Evolutionary conservation across 1,140 invertebrate genomes (phyloP), one percentile per base, ranked within the genome.

Genomic region (Leptopilina clavipes): DNA sequence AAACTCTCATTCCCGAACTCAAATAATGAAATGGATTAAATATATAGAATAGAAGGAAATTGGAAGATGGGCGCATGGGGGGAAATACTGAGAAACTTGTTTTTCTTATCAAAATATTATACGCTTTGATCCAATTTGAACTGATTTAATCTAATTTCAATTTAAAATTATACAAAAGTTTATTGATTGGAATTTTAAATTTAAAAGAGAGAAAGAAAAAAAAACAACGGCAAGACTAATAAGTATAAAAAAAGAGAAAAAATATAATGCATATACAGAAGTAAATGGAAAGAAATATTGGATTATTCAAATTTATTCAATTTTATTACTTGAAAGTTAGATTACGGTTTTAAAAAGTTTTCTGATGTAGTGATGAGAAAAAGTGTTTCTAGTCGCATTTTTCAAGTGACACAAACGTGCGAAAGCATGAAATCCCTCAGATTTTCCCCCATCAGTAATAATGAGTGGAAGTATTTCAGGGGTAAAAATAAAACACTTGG

Each of bases 351-450:
- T 31, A 31, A 52, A 52, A 17, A 52, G 48, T 52, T 14, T 48
- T 14, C n/a, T 12, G n/a, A n/a, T 56, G 3, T 10, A 8, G 1
- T 2, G 8, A 22, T 18, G 19, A 59, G 19, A 59, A 18, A 59
- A 22, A 22, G 0, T 7, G 9, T n/a, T 56, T 48, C n/a, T n/a
- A n/a, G 19, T 22, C 6, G 54, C 54, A 59, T 59, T 59, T 37
- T 8, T 65, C 22, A 31, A 31, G 19, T 31, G 22, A n/a, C 52
- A 9, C 17, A 54, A 22, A 31, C 25, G 59, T 65, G 59, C 59
- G 25, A 12, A 71, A 79, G 72, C 71, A 79, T 54, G 48, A 76
- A 79, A 43, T 73, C 48, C 56, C 70, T 74, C 75, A 76, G 54
- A 73, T 44, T 70, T 59, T 44, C 72, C 37, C 43, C 59, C 25